Evolutionary conservation across 2,797 vertebrate genomes (phyloP), one percentile per base, ranked within the genome.

Genomic region (Macropodus opercularis): DNA sequence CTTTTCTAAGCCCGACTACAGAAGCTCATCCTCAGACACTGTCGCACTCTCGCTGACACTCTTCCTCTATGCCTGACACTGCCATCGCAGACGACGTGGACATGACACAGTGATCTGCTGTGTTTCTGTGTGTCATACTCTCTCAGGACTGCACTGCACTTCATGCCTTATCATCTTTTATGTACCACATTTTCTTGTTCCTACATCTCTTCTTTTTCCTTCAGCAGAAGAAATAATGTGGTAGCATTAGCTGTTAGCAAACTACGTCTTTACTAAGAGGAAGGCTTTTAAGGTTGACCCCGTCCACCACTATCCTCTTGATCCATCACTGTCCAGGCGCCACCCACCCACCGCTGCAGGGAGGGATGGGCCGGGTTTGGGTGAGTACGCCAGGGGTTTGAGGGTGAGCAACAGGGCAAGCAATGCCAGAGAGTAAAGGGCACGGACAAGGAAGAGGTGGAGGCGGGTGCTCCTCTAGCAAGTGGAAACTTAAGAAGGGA

Each of bases 401-500:
- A 62, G 35, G 40, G 43, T 63, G 79, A 83, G 85, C 80, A 81
- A 78, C 69, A 74, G 74, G 72, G 68, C 67, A 67, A 66, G 74
- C 47, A 8, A 90, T 90, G 89, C 86, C 77, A 81, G 75, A 83
- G 21, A 65, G 71, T 65, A 87, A 84, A 88, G 53, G 71, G 63
- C 62, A 42, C 64, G 79, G 42, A 51, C 32, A 15, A 69, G 72
- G 52, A 64, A 71, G 79, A 55, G 44, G 59, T 27, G 65, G 87
- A 42, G 64, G 61, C 6, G 68, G 69, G 31, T 71, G 83, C 81
- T 79, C 71, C 49, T 67, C 41, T 85, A 89, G 84, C 69, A 94
- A 93, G 80, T 90, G 92, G 79, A 93, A 91, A 59, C 73, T 92
- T 85, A 95, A 92, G 91, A 97, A 93, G 86, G 90, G 88, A 77